Conservation (phyloP, 2,797 vertebrate genomes). For the Zenarchopterus dispar region DNA sequence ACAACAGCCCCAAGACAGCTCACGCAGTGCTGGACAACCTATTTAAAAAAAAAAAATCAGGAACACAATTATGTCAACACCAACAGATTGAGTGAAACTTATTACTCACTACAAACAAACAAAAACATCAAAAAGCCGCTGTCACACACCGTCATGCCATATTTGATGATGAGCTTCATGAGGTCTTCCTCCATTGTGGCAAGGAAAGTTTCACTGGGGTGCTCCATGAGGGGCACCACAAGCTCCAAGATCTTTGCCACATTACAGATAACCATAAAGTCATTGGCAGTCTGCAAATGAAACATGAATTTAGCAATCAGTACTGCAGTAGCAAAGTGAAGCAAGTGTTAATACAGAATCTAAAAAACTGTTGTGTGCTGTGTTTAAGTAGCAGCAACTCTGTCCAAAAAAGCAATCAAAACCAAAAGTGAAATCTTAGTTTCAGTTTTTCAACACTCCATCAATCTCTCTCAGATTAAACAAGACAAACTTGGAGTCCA, state of each 20-base stretch:
- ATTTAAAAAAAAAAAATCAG: constrained; percentile 5
- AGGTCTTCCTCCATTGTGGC: constrained; percentile 98
- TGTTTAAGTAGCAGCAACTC: too few species aligned
- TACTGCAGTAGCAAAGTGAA: neutral
- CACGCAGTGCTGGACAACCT: constrained; percentile 98
- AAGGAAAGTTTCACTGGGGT: constrained; percentile 96
- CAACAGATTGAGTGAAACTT: neutral
- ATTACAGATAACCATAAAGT: constrained; percentile 99
- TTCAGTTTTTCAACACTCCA: too few species aligned
- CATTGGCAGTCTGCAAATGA: constrained; percentile 90
- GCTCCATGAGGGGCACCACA: constrained; percentile 96
- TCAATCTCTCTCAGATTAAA: too few species aligned
- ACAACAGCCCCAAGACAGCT: constrained; percentile 97
- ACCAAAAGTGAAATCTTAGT: too few species aligned
- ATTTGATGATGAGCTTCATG: constrained; percentile 99
- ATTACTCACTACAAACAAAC: neutral
- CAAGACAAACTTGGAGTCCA: too few species aligned
- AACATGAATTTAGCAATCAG: neutral
- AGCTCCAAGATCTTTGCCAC: constrained; percentile 98
- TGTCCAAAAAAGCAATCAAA: too few species aligned
- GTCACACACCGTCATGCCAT: constrained; percentile 94
- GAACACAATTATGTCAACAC: neutral
- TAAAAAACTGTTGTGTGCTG: too few species aligned
- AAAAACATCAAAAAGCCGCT: neutral
- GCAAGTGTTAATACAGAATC: too few species aligned